A percentile compares a stretch with the other conserved stretches of the same genome.
phyloP scores from a whole-genome alignment of 2,113 vertebrate species.

The Neolamprologus hecqui region DNA sequence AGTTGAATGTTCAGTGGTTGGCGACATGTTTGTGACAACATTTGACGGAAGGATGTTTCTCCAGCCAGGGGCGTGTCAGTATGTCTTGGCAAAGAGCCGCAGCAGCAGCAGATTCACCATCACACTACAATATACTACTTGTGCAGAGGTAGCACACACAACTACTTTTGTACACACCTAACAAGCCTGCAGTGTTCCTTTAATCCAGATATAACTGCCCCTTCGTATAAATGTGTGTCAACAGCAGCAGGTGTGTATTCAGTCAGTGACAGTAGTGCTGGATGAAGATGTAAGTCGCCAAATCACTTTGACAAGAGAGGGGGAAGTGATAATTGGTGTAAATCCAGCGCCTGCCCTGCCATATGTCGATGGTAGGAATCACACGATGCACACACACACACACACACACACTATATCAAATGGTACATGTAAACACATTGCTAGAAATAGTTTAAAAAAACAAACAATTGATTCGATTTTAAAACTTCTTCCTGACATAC shows the following conservation, averaged over 20 bases:
- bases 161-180: not conserved
- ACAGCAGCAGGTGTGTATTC: conserved; percentile 85
- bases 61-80: conserved; percentile 89
- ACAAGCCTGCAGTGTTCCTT: not conserved
- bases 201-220: not conserved
- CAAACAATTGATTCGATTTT: fast-evolving
- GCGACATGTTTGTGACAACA: conserved; percentile 88
- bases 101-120: conserved; percentile 85
- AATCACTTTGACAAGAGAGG: conserved; percentile 85
- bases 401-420: not conserved
- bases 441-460: not conserved
- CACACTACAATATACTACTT: conserved; percentile 86
- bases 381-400: not conserved
- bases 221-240: not conserved
- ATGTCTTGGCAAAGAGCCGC: conserved; percentile 88
- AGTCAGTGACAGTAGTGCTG: conserved; percentile 88
- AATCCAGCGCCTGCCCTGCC: conserved; percentile 78
- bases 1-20: conserved; percentile 88
- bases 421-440: not conserved
- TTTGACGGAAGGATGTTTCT: conserved; percentile 95
- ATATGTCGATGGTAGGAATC: conserved; percentile 74
- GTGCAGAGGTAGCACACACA: conserved; percentile 77
- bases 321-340: conserved; percentile 81
- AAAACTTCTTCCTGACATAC: not conserved
- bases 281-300: conserved; percentile 88